Evolutionary conservation across 2,113 vertebrate species (phyloP).

Genomic region (Anser brachyrhynchus): DNA sequence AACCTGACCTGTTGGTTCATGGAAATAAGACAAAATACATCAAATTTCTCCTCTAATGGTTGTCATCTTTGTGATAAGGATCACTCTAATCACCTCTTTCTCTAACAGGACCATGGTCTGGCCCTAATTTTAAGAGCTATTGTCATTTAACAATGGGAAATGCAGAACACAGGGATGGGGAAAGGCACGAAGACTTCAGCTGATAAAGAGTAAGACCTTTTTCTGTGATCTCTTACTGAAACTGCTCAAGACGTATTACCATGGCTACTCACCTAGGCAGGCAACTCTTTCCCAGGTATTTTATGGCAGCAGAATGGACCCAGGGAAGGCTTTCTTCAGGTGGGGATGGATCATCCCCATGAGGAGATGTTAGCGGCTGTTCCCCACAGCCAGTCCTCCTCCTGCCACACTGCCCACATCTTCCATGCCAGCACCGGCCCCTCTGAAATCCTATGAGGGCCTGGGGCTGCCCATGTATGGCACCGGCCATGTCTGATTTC

Average conservation of each 20-base stretch:
- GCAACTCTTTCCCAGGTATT: not conserved
- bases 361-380: not conserved
- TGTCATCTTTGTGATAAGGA: not conserved
- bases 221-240: not conserved
- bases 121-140: not conserved
- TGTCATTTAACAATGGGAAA: not conserved
- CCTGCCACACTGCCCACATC: fast-evolving
- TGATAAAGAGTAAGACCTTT: not conserved
- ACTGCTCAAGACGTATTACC: not conserved
- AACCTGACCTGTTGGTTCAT: not conserved
- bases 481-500: not conserved
- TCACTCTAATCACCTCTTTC: not conserved
- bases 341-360: not conserved
- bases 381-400: not conserved
- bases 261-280: not conserved
- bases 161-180: fast-evolving
- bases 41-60: not conserved
- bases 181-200: not conserved
- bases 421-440: not conserved
- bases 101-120: not conserved
- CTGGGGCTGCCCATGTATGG: not conserved
- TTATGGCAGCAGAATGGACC: not conserved
- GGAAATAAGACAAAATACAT: not conserved
- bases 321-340: not conserved
- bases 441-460: not conserved